Evolutionary conservation across 2,888 invertebrate genomes (phyloP), one percentile per base, ranked within the genome.

Genomic region (Eubasilissa splendida): DNA sequence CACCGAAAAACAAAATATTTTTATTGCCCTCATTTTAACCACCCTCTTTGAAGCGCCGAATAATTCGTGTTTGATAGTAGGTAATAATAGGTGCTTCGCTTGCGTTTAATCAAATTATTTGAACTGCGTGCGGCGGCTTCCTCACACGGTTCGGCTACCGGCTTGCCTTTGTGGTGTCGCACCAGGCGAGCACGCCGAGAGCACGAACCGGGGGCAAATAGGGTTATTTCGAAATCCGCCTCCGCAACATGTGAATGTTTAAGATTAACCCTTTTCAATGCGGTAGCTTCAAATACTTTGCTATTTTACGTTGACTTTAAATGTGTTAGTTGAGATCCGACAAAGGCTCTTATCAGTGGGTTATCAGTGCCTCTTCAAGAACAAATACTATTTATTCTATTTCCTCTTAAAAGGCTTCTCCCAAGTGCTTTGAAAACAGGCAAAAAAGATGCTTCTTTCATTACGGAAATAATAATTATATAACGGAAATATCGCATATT

Each of bases 21-120:
- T 33, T 33, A 33, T 31, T 31, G 33, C 63, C 12, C 63, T 63
- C 33, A 31, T 63, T 31, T 63, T 63, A 33, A 63, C 63, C 63
- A 63, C 63, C 63, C 33, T 70, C 70, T 70, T 54, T 70, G 70
- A 70, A 11, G 52, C 2, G 10, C 70, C 70, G 70, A 70, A 60
- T 60, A 60, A 70, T 70, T 70, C 53, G 53, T 70, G 52, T 70
- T 70, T 53, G 70, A 70, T 70, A 53, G 33, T n/a, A n/a, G n/a
- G 42, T 68, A 50, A 42, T 42, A 66, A 50, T 50, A 50, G 14
- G 11, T 70, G 22, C 14, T 52, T 22, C 14, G 9, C 9, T 60
- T 12, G 3, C 3, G 22, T 60, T n/a, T 8, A n/a, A 22, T n/a
- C 22, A 63, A 63, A 63, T 63, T 68, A 33, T 73, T 73, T 73